A percentile compares a stretch with the other conserved stretches of the same genome.
Conservation (phyloP, 2,113 vertebrate species). For the Atrichornis clamosus region DNA sequence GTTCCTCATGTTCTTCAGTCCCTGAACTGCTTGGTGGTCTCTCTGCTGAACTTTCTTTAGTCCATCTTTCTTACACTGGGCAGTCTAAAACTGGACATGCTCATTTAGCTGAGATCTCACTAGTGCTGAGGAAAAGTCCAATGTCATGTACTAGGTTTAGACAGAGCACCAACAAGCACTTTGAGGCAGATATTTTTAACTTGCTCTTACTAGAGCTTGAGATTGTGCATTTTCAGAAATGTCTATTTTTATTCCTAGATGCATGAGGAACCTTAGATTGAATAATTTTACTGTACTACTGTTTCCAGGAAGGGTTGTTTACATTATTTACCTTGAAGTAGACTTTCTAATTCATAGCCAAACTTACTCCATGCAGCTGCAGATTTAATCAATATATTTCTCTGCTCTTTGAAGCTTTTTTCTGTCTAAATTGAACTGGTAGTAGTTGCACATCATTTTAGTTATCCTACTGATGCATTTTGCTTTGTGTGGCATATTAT, state of each 20-base stretch:
- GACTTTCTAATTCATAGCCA: background rate
- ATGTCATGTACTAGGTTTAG: background rate
- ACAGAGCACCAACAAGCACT: background rate
- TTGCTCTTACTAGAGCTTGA: background rate
- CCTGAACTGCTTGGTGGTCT: accelerated
- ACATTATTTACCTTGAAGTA: background rate
- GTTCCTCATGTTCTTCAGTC: background rate
- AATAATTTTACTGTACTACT: background rate
- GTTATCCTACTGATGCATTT: background rate
- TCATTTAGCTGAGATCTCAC: background rate
- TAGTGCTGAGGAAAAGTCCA: background rate
- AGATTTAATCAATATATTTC: background rate
- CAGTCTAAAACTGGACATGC: background rate
- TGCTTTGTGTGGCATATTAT: background rate
- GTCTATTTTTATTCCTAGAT: background rate
- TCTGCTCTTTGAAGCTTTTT: background rate
- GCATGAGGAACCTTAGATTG: background rate
- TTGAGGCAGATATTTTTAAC: background rate
- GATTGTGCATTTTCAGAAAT: background rate
- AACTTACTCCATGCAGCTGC: background rate
- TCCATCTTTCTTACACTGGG: background rate
- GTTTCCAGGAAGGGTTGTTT: background rate
- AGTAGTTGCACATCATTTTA: background rate
- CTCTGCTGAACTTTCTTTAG: background rate
- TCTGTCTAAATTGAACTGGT: background rate